Evolutionary conservation across 2,888 invertebrate species (phyloP).

Genomic region (Alviniconcha strummeri): DNA sequence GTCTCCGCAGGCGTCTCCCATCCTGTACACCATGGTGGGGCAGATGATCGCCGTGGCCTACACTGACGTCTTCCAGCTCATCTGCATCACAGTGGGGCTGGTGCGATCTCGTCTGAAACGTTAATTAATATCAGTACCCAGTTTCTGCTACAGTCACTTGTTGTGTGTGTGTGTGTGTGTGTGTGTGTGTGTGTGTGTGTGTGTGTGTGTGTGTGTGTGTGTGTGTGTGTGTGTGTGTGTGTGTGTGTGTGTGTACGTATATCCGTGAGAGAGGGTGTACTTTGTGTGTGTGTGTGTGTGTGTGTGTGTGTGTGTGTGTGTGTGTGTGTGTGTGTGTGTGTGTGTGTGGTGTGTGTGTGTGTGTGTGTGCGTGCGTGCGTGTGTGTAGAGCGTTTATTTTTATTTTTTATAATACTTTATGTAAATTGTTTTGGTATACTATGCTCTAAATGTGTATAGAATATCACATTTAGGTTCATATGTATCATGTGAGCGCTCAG

Average conservation of each 20-base stretch:
- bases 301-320: constrained; percentile 14
- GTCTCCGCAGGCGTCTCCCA: constrained; percentile 52
- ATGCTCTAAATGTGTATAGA: too few species aligned
- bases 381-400: not conserved
- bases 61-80: constrained; percentile 54
- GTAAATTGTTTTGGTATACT: too few species aligned
- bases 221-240: not conserved
- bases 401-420: too few species aligned
- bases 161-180: constrained; percentile 6
- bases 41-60: constrained; percentile 59
- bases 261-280: too few species aligned
- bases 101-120: not conserved
- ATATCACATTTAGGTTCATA: too few species aligned
- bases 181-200: constrained; percentile 13
- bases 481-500: too few species aligned
- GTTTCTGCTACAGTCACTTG: not conserved
- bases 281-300: constrained; percentile 4
- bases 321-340: constrained; percentile 15
- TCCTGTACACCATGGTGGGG: constrained; percentile 54
- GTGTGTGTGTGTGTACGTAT: too few species aligned
- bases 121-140: not conserved
- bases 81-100: constrained; percentile 40
- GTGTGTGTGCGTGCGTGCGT: not conserved
- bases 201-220: constrained; percentile 17
- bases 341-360: constrained; percentile 1